These are phyloP conservation scores for Drosophila lini DNA, from an alignment of 1,140 invertebrate species.

Conservation along the genomic window DNA sequence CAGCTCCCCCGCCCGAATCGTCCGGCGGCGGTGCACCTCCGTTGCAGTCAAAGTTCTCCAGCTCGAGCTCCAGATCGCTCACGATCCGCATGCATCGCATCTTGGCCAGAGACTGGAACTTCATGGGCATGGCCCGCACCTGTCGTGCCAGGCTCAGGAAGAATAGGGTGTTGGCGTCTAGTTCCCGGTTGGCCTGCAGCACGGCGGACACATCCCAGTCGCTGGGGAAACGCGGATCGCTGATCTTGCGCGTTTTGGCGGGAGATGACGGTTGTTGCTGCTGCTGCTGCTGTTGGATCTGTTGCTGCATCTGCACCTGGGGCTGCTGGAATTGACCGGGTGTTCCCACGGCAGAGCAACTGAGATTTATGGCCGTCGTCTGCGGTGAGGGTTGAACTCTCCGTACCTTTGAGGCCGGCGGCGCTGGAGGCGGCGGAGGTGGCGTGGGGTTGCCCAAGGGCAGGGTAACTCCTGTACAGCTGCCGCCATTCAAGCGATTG, in stretches of 20 bases:
- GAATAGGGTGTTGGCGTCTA: conserved; percentile 82
- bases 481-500: conserved; percentile 31
- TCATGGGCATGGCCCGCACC: conserved; percentile 79
- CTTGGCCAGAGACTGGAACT: conserved; percentile 79
- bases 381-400: conserved; percentile 79
- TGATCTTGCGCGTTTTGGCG: conserved; percentile 69
- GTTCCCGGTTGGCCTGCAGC: conserved; percentile 76
- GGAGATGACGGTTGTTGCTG: conserved; percentile 49
- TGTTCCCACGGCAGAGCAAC: conserved; percentile 47
- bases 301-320: conserved; percentile 16
- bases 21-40: conserved; percentile 58
- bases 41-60: conserved; percentile 78
- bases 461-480: conserved; percentile 8
- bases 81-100: conserved; percentile 84
- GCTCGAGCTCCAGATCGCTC: conserved; percentile 77
- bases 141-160: conserved; percentile 76
- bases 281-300: conserved; percentile 10
- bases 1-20: conserved; percentile 43
- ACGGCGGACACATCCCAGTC: conserved; percentile 79
- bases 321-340: conserved; percentile 12
- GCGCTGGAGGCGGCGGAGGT: conserved; percentile 47
- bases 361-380: conserved; percentile 76
- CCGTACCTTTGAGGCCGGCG: conserved; percentile 69
- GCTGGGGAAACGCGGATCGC: conserved; percentile 54
- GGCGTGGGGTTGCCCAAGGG: conserved; percentile 51